Conservation (phyloP, 2,113 vertebrate species). For the Cyanocitta stelleri region DNA sequence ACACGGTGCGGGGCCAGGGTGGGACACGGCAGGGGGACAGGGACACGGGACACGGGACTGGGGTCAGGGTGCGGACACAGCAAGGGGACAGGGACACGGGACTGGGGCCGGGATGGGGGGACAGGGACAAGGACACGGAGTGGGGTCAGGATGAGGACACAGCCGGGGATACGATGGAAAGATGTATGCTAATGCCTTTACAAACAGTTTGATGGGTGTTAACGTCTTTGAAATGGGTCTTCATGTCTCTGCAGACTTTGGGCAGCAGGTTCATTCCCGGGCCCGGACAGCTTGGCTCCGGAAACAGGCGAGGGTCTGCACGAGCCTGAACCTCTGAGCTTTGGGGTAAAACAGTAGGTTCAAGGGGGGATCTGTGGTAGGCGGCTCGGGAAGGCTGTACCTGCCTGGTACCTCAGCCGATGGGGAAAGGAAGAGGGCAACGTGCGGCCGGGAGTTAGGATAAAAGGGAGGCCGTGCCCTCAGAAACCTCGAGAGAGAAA, state of each 20-base stretch:
- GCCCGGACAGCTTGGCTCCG: background rate
- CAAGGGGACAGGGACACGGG: background rate
- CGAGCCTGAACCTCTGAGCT: background rate
- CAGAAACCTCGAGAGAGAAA: background rate
- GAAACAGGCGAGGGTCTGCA: background rate
- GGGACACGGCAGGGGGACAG: background rate
- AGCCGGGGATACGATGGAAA: background rate
- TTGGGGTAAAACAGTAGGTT: background rate
- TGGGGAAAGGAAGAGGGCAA: background rate
- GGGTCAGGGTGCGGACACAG: background rate
- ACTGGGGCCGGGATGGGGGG: accelerated
- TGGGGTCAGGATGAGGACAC: background rate
- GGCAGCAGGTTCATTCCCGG: background rate
- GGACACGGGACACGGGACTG: no score
- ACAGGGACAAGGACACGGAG: background rate
- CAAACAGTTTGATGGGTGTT: background rate
- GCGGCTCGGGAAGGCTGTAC: background rate
- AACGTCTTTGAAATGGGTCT: background rate
- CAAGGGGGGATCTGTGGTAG: background rate
- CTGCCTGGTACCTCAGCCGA: background rate
- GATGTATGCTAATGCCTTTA: background rate
- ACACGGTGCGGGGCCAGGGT: no score
- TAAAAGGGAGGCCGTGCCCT: background rate
- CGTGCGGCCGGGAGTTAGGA: no score
- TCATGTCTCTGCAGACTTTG: background rate